Conservation (phyloP, 35 echinoderm and acorn worm genomes). For the Stichopus chloronotus region DNA sequence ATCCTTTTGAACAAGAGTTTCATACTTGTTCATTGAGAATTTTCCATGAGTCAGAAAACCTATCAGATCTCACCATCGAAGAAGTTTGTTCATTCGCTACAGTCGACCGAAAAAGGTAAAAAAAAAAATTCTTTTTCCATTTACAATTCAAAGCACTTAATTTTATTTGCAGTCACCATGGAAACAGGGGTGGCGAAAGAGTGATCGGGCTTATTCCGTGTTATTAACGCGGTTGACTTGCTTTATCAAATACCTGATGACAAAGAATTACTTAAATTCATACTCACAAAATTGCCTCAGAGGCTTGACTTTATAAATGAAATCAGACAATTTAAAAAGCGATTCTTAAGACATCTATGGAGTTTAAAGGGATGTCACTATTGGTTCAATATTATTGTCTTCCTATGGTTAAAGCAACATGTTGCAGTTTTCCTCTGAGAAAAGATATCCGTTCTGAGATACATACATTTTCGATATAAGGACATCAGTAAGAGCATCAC, state of each 20-base stretch:
- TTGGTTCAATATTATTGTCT: neutral
- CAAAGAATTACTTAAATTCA: slow-evolving; percentile 48
- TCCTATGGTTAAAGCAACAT: too few relatives aligned
- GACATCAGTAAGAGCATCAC: too few relatives aligned
- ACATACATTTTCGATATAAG: too few relatives aligned
- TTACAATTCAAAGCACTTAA: slow-evolving; percentile 34
- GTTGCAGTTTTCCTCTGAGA: too few relatives aligned
- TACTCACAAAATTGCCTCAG: slow-evolving; percentile 40
- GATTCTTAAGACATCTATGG: neutral
- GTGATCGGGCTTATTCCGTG: slow-evolving; percentile 45
- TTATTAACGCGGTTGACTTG: slow-evolving; percentile 27
- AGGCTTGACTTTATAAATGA: slow-evolving; percentile 33
- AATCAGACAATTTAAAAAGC: slow-evolving; percentile 52
- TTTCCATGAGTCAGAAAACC: neutral
- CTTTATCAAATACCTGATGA: slow-evolving; percentile 38
- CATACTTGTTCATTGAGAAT: neutral
- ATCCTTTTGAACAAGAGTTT: too few relatives aligned
- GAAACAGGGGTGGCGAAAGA: slow-evolving; percentile 24
- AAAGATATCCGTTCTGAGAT: too few relatives aligned
- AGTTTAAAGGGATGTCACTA: neutral
- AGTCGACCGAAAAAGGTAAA: slow-evolving; percentile 25
- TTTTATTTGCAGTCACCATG: slow-evolving; percentile 45
- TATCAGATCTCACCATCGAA: neutral
- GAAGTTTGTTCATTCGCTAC: slow-evolving; percentile 3
- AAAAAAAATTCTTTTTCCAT: slow-evolving; percentile 5